These are phyloP conservation scores for Urophycis tenuis DNA, from an alignment of 2,797 vertebrate genomes.

Conservation along the genomic window DNA sequence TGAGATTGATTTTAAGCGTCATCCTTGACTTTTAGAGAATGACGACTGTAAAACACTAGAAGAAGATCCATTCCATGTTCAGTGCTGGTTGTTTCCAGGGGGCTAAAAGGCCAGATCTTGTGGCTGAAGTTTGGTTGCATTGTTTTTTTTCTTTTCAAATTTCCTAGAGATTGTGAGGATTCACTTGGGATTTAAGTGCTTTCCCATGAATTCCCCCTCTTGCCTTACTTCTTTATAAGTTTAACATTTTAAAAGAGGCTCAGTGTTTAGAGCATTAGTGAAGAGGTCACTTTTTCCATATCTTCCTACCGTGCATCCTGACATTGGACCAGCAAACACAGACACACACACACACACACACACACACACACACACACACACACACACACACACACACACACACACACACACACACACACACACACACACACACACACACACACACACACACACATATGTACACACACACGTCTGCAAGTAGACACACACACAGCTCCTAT, in stretches of 20 bases:
- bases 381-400: background rate
- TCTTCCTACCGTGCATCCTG: background rate
- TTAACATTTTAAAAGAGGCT: background rate
- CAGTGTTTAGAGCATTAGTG: background rate
- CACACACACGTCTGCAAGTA: background rate
- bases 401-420: background rate
- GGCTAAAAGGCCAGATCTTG: background rate
- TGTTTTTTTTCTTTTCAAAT: background rate
- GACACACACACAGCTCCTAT: background rate
- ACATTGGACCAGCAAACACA: background rate
- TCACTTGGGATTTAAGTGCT: background rate
- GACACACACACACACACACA: no score
- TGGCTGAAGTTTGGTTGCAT: background rate
- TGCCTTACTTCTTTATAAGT: background rate
- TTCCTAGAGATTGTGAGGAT: constrained; percentile 5
- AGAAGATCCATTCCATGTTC: background rate
- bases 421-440: background rate
- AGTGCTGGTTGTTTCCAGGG: background rate
- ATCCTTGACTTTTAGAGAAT: background rate
- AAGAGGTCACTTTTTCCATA: background rate
- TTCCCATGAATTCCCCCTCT: background rate
- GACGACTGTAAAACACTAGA: background rate
- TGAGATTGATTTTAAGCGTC: background rate
- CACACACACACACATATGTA: background rate
- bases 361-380: no score